Evolutionary conservation across 1,140 invertebrate genomes (phyloP).

Genomic region (Melipona quadrifasciata): DNA sequence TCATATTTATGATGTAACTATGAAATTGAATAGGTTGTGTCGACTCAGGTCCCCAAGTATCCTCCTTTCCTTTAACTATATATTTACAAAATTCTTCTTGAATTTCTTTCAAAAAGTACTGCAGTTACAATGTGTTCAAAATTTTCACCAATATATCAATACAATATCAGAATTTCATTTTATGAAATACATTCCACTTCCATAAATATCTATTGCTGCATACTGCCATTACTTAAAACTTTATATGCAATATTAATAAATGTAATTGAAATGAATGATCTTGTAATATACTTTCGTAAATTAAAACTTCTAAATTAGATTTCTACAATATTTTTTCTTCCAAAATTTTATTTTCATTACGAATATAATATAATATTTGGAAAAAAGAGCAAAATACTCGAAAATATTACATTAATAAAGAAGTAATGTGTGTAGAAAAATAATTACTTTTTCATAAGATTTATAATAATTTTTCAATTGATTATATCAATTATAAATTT

Average conservation of each 20-base stretch:
- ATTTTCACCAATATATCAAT: slow-evolving; percentile 23
- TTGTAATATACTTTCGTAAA: not conserved
- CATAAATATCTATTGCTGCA: slow-evolving; percentile 32
- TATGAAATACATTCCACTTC: slow-evolving; percentile 19
- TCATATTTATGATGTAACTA: slow-evolving; percentile 38
- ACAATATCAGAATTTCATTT: slow-evolving; percentile 20
- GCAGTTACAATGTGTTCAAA: slow-evolving; percentile 37
- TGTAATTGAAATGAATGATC: not conserved
- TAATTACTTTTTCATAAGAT: not conserved
- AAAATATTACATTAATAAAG: not conserved
- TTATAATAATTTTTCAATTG: slow-evolving; percentile 20
- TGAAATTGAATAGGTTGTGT: slow-evolving; percentile 58
- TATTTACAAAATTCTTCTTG: slow-evolving; percentile 67
- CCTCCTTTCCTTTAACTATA: slow-evolving; percentile 56
- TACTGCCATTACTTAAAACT: slow-evolving; percentile 30
- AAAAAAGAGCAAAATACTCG: not conserved
- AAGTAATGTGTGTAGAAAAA: not conserved
- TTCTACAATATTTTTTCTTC: not conserved
- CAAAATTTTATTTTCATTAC: not conserved
- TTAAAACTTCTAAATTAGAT: not conserved
- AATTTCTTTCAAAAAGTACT: slow-evolving; percentile 55
- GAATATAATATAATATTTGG: not conserved
- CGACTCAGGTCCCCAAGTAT: slow-evolving; percentile 72
- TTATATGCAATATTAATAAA: slow-evolving; percentile 21
- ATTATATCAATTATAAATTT: slow-evolving; percentile 36